Conservation (phyloP, 2,113 vertebrate species). For the Ochotona curzoniae region DNA sequence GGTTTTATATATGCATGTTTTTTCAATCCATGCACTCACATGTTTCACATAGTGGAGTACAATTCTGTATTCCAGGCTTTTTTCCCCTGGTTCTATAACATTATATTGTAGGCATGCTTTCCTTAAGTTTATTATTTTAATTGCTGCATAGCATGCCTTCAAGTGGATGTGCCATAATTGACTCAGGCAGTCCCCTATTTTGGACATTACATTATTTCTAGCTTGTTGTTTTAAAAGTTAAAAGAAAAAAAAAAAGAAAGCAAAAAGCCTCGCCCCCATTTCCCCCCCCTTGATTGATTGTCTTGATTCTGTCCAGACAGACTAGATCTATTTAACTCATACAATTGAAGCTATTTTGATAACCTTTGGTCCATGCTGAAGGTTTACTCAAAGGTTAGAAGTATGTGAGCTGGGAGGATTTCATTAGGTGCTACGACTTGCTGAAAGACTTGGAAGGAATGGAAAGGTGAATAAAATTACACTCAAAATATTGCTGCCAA, state of each 20-base stretch:
- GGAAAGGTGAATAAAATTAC: not conserved
- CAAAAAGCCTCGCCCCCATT: not conserved
- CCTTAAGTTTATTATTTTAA: slow-evolving; percentile 32
- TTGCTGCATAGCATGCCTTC: slow-evolving; percentile 10
- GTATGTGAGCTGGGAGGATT: not conserved
- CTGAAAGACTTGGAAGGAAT: not conserved
- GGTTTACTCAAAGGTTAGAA: not conserved
- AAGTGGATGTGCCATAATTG: not conserved
- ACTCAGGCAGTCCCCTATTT: slow-evolving; percentile 1
- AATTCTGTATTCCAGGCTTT: not conserved
- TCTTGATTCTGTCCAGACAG: not conserved
- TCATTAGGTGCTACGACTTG: not conserved
- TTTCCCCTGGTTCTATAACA: not conserved
- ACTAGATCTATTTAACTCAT: not conserved
- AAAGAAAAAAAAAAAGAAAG: not conserved
- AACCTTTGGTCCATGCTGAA: not conserved
- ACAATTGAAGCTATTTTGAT: not conserved
- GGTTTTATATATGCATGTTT: not conserved
- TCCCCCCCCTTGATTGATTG: not conserved
- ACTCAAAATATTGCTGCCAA: not conserved
- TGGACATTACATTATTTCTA: slow-evolving; percentile 14
- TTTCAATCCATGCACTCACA: not conserved
- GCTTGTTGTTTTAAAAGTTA: slow-evolving; percentile 29
- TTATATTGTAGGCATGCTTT: not conserved
- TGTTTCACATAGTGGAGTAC: not conserved